Evolutionary conservation across 2,113 vertebrate genomes (phyloP).

Genomic region (Oncorhynchus keta): DNA sequence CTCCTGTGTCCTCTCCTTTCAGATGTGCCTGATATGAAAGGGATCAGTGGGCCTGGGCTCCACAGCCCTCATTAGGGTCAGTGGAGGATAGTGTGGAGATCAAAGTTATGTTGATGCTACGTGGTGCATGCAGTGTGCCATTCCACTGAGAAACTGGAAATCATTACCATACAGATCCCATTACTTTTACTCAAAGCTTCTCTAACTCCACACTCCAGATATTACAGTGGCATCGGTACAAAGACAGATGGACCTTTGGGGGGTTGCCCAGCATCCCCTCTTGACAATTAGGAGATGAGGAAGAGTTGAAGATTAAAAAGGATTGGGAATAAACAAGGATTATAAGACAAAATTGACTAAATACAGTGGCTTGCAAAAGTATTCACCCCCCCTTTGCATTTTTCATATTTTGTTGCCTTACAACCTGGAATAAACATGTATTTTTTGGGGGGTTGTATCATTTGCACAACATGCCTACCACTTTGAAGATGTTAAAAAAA

Average conservation of each 20-base stretch:
- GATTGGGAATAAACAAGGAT: neutral
- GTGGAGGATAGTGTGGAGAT: conserved; percentile 14
- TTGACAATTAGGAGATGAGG: conserved; percentile 10
- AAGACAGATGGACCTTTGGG: conserved; percentile 1
- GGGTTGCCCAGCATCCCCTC: neutral
- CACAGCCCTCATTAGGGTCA: conserved; percentile 7
- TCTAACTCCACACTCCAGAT: neutral
- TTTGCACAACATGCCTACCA: too few relatives aligned
- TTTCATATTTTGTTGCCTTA: too few relatives aligned
- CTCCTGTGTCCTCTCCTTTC: neutral
- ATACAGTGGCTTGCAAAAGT: neutral
- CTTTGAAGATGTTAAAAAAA: too few relatives aligned
- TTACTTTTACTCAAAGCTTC: neutral
- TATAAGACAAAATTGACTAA: conserved; percentile 6
- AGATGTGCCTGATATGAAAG: neutral
- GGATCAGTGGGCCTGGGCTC: neutral
- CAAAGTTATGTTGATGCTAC: conserved; percentile 4
- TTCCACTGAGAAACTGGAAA: neutral
- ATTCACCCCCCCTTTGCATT: too few relatives aligned
- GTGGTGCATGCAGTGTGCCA: neutral
- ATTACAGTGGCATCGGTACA: neutral
- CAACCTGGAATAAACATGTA: too few relatives aligned
- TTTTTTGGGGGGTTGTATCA: too few relatives aligned
- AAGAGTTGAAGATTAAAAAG: conserved; percentile 1
- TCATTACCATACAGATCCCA: neutral